These are phyloP conservation scores for Laothoe populi DNA, from an alignment of 2,888 invertebrate genomes.

Conservation along the genomic window DNA sequence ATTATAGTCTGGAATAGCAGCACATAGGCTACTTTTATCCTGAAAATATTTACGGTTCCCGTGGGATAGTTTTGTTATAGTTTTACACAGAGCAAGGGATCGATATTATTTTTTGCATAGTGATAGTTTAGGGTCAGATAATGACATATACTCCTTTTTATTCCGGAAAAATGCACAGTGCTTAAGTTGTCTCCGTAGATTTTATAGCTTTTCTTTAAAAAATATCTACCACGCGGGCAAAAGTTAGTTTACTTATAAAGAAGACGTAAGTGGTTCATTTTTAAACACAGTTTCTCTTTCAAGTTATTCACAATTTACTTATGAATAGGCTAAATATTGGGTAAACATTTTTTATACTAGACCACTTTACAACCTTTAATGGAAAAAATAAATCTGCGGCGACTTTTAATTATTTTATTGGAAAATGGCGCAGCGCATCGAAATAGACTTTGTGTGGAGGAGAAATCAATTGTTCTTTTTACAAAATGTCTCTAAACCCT, in stretches of 20 bases:
- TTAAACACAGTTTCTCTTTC: background rate
- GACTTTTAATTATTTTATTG: conserved; percentile 22
- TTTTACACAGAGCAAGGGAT: no score
- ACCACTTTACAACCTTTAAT: conserved; percentile 12
- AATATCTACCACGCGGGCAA: no score
- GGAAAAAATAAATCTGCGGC: conserved; percentile 14
- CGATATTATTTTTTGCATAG: no score
- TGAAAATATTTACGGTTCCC: no score
- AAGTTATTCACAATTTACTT: background rate
- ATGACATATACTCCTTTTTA: no score
- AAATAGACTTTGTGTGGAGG: background rate
- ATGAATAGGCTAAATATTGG: background rate
- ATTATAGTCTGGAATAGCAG: no score
- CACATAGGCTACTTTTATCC: no score
- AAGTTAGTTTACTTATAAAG: background rate
- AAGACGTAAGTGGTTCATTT: background rate
- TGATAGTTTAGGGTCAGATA: no score
- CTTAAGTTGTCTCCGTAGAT: no score
- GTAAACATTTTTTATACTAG: background rate
- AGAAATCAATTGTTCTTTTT: conserved; percentile 13
- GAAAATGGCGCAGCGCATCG: conserved; percentile 2
- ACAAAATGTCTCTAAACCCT: background rate
- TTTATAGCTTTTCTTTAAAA: no score
- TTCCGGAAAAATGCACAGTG: no score
- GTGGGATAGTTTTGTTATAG: no score